These are phyloP conservation scores for Tapera naevia DNA, from an alignment of 2,797 vertebrate genomes.

Conservation along the genomic window DNA sequence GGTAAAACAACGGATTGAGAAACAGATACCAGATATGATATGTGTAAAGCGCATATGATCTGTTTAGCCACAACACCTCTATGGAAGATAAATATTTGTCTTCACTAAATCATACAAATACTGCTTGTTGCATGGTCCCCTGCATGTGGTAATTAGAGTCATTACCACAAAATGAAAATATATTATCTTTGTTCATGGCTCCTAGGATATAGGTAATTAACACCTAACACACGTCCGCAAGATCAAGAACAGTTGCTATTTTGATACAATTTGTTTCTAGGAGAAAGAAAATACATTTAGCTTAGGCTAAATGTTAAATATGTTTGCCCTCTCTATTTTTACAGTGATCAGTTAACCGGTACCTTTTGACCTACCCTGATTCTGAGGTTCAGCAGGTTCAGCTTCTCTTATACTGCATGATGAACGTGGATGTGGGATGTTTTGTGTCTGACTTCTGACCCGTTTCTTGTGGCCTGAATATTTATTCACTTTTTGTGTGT, in stretches of 20 bases:
- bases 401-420: background rate
- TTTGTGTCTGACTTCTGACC: background rate
- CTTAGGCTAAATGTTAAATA: background rate
- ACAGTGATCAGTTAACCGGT: background rate
- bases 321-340: background rate
- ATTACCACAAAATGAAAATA: background rate
- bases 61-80: background rate
- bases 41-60: background rate
- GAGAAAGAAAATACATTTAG: background rate
- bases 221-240: background rate
- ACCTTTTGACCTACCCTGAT: background rate
- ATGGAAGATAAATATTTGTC: background rate
- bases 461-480: background rate
- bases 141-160: background rate
- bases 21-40: background rate
- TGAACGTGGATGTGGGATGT: background rate
- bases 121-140: background rate
- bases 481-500: background rate
- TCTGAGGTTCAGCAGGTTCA: background rate
- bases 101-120: background rate
- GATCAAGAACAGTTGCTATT: background rate
- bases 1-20: background rate
- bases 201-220: background rate
- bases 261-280: background rate
- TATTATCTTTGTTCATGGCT: background rate